Evolutionary conservation across 2,113 vertebrate species (phyloP).

Genomic region (Cathartes aura): DNA sequence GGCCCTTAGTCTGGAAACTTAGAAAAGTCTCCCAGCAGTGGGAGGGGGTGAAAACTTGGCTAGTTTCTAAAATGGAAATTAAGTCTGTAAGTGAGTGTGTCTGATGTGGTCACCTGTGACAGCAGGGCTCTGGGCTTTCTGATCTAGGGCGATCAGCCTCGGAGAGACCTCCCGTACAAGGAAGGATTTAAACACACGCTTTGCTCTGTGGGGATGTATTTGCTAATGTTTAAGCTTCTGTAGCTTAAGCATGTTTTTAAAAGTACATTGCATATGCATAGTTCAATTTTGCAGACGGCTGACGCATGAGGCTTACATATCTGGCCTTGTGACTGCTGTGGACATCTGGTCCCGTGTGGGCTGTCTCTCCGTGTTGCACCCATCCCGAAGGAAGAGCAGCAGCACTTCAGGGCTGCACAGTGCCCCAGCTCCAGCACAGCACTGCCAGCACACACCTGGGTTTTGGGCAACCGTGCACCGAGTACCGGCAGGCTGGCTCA

Average conservation of each 20-base stretch:
- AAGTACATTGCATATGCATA: not conserved
- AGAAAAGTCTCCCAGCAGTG: not conserved
- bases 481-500: not conserved
- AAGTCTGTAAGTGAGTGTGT: not conserved
- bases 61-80: not conserved
- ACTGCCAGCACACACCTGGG: not conserved
- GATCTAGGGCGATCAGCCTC: not conserved
- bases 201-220: not conserved
- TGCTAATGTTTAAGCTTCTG: slow-evolving; percentile 25
- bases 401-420: not conserved
- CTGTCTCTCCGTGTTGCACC: not conserved
- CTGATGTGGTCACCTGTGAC: slow-evolving; percentile 51
- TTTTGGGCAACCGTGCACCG: fast-evolving
- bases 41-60: not conserved
- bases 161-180: not conserved
- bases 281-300: not conserved
- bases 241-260: slow-evolving; percentile 21
- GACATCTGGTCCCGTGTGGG: not conserved
- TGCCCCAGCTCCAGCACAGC: not conserved
- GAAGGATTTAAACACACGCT: slow-evolving; percentile 20
- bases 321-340: not conserved
- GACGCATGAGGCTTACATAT: not conserved
- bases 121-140: not conserved
- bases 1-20: slow-evolving; percentile 29
- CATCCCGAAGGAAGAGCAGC: not conserved